These are phyloP conservation scores for Catharus bicknelli DNA, from an alignment of 2,113 vertebrate species.

Conservation along the genomic window DNA sequence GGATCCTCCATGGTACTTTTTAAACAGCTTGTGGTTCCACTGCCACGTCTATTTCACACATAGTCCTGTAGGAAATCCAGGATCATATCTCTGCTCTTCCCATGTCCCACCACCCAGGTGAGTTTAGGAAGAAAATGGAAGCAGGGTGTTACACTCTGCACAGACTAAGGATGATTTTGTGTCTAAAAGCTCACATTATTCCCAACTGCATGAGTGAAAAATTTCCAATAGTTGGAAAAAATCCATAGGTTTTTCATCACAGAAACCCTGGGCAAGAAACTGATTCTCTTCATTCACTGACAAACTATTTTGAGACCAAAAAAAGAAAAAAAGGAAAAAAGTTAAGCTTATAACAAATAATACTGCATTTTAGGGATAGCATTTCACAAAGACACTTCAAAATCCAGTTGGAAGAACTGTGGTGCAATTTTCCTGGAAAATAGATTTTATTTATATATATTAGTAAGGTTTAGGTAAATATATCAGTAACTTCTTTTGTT, in stretches of 20 bases:
- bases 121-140: neutral
- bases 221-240: neutral
- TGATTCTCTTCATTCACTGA: neutral
- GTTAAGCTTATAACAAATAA: neutral
- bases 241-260: neutral
- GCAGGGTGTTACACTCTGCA: neutral
- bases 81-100: neutral
- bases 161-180: neutral
- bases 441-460: neutral
- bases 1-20: neutral
- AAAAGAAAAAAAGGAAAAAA: neutral
- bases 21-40: neutral
- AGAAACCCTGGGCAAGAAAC: neutral
- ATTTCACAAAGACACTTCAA: neutral
- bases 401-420: neutral
- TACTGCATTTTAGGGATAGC: neutral
- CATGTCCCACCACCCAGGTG: rapidly evolving
- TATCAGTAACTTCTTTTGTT: neutral
- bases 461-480: neutral
- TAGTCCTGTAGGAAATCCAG: neutral
- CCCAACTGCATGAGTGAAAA: neutral
- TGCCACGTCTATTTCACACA: neutral
- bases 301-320: neutral
- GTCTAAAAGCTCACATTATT: neutral
- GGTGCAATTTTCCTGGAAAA: neutral